These are phyloP conservation scores for Aptenodytes patagonicus DNA, from an alignment of 2,113 vertebrate genomes.

Conservation along the genomic window DNA sequence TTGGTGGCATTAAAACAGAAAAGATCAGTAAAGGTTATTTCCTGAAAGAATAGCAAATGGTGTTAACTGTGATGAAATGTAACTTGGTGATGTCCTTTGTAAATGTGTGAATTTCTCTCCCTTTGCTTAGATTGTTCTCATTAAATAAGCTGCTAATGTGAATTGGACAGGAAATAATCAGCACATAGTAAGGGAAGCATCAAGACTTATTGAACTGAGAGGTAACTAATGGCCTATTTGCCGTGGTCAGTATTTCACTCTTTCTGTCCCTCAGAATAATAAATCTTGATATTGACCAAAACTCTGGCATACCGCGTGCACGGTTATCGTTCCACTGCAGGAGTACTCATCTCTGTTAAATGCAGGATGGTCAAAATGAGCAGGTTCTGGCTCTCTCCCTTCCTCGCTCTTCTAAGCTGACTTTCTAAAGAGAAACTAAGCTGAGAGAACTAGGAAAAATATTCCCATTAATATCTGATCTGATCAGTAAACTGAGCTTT, in stretches of 20 bases:
- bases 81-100: conserved; percentile 28
- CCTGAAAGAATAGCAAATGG: conserved; percentile 50
- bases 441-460: not conserved
- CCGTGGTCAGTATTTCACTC: conserved; percentile 37
- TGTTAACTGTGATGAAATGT: conserved; percentile 54
- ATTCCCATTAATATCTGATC: not conserved
- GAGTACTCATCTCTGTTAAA: not conserved
- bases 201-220: conserved; percentile 44
- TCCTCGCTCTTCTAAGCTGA: not conserved
- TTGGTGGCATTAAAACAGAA: conserved; percentile 48
- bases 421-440: not conserved
- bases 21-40: conserved; percentile 59
- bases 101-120: conserved; percentile 36
- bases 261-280: conserved; percentile 13
- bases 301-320: not conserved
- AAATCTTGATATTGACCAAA: conserved; percentile 48
- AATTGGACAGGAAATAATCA: conserved; percentile 55
- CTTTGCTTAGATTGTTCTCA: conserved; percentile 50
- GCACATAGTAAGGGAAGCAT: conserved; percentile 36
- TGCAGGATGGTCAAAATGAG: not conserved
- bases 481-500: conserved; percentile 32
- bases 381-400: not conserved
- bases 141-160: conserved; percentile 62
- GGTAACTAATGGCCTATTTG: conserved; percentile 51
- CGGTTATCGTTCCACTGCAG: not conserved